Evolutionary conservation across 2,797 vertebrate genomes (phyloP).

Genomic region (Tinamus major): DNA sequence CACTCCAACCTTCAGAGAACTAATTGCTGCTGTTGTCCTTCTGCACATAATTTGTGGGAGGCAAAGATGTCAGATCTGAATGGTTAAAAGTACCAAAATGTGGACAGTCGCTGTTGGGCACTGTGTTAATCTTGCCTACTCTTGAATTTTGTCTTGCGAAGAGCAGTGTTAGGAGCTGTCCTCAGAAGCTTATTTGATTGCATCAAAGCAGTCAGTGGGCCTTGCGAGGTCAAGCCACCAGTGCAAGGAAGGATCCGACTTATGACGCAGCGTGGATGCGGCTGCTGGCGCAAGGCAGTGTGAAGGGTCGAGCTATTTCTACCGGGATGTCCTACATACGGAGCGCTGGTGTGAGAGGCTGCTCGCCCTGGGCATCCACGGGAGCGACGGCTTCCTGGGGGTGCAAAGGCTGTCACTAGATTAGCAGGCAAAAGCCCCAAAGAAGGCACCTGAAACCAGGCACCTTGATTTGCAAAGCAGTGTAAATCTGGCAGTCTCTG

Average conservation of each 20-base stretch:
- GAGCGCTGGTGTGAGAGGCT: background rate
- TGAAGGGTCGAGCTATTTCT: background rate
- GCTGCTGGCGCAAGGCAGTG: background rate
- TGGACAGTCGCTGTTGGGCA: background rate
- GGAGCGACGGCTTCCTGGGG: background rate
- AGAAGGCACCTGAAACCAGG: rapidly evolving
- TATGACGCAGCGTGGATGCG: background rate
- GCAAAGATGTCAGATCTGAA: rapidly evolving
- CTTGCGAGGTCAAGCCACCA: background rate
- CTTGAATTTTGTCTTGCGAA: background rate
- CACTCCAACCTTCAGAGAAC: rapidly evolving
- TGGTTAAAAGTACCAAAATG: rapidly evolving
- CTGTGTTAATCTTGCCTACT: background rate
- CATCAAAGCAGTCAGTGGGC: background rate
- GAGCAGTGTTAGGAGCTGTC: background rate
- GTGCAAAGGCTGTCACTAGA: background rate
- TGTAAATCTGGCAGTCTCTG: background rate
- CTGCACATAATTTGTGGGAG: rapidly evolving
- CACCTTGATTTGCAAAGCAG: background rate
- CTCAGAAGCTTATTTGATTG: background rate
- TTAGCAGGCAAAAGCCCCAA: rapidly evolving
- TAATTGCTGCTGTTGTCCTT: rapidly evolving
- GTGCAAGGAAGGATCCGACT: background rate
- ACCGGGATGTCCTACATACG: background rate
- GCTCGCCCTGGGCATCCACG: background rate